A percentile compares a stretch with the other conserved stretches of the same genome.
Evolutionary conservation across 1,140 invertebrate species (phyloP).

Genomic region (Choristoneura fumiferana): DNA sequence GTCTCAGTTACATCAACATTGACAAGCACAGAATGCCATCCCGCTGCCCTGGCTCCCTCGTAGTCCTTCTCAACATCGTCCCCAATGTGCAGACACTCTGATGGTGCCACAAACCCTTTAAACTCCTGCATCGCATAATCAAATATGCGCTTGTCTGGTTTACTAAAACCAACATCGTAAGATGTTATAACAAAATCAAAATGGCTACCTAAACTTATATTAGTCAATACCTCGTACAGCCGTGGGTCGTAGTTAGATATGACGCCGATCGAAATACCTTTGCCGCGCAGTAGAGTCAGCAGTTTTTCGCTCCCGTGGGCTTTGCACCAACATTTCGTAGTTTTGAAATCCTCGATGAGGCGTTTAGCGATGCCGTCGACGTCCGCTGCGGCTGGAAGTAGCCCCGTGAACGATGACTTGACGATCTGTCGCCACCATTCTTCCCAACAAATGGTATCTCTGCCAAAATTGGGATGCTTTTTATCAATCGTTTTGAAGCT

Average conservation of each 20-base stretch:
- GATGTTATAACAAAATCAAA: slow-evolving; percentile 91
- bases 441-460: slow-evolving; percentile 83
- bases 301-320: slow-evolving; percentile 82
- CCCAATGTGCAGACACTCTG: slow-evolving; percentile 89
- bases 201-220: slow-evolving; percentile 81
- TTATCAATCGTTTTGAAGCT: slow-evolving; percentile 81
- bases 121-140: slow-evolving; percentile 80
- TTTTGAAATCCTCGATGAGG: slow-evolving; percentile 84
- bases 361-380: slow-evolving; percentile 77
- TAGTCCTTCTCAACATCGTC: slow-evolving; percentile 88
- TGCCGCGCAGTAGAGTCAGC: slow-evolving; percentile 79
- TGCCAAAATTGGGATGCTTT: slow-evolving; percentile 90
- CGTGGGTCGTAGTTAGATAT: slow-evolving; percentile 94
- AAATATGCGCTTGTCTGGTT: slow-evolving; percentile 89
- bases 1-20: slow-evolving; percentile 30
- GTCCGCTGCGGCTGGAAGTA: slow-evolving; percentile 37
- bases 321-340: slow-evolving; percentile 84
- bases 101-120: slow-evolving; percentile 65
- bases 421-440: slow-evolving; percentile 90
- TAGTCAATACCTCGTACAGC: slow-evolving; percentile 82
- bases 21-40: slow-evolving; percentile 85
- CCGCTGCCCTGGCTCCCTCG: slow-evolving; percentile 84
- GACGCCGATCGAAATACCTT: slow-evolving; percentile 82
- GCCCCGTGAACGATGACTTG: slow-evolving; percentile 81
- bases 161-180: slow-evolving; percentile 84